Conservation (phyloP, 2,797 vertebrate genomes). For the Notolepis coatsorum region DNA sequence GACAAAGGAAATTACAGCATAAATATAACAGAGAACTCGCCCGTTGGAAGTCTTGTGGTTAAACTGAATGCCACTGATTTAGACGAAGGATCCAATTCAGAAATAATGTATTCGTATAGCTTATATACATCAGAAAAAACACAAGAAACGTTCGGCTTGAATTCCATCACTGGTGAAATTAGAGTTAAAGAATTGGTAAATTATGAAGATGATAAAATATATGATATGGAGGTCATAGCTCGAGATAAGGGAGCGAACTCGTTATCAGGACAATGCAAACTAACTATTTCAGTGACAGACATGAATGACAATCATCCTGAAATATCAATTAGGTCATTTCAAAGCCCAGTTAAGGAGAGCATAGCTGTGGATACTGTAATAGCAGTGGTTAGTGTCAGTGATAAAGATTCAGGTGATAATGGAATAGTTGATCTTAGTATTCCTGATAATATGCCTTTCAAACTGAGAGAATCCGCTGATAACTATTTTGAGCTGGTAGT, state of each 20-base stretch:
- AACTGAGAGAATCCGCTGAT: slow-evolving; percentile 50
- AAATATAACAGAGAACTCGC: slow-evolving; percentile 44
- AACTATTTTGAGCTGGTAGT: slow-evolving; percentile 77
- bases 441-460: slow-evolving; percentile 56
- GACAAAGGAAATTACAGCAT: slow-evolving; percentile 37
- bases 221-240: slow-evolving; percentile 48
- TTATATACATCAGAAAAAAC: slow-evolving; percentile 36
- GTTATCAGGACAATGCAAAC: slow-evolving; percentile 45
- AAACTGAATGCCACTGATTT: slow-evolving; percentile 51
- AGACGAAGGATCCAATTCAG: slow-evolving; percentile 51
- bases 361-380: slow-evolving; percentile 46
- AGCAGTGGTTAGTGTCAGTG: slow-evolving; percentile 68
- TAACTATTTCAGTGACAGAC: slow-evolving; percentile 44
- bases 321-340: slow-evolving; percentile 50
- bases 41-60: slow-evolving; percentile 41
- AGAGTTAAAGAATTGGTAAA: slow-evolving; percentile 44
- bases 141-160: slow-evolving; percentile 36
- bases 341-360: slow-evolving; percentile 60
- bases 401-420: slow-evolving; percentile 75
- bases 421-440: slow-evolving; percentile 58
- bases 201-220: slow-evolving; percentile 43
- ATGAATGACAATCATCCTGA: slow-evolving; percentile 60
- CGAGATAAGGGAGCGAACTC: slow-evolving; percentile 34
- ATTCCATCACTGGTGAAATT: slow-evolving; percentile 41
- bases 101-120: slow-evolving; percentile 40